Base-by-base conservation (phyloP, 2,113 vertebrate genomes). In the Heptranchias perlo region DNA sequence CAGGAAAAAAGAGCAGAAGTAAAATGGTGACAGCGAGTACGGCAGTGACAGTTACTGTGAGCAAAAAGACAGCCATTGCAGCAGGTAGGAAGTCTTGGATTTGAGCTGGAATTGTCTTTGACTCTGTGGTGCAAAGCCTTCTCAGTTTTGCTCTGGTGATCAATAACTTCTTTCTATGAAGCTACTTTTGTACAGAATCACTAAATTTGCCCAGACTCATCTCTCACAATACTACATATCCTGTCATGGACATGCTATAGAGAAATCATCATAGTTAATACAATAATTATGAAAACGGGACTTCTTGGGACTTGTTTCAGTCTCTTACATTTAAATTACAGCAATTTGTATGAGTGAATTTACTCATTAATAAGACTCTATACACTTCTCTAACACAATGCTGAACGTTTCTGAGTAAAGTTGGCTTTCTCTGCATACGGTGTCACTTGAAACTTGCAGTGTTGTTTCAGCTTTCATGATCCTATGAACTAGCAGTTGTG, bases 61-160 rank as follows among this genome's bases (percentile, higher is more conserved):
- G 98, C 35, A 98, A 98, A 97, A 99, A 98, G 97, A 98, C 98
- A 0, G 98, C 98, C 96, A 97, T 99, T 14, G 98, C 99, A 96
- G 99, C 99, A 99, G 99, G 99, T 99, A 99, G 97, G 99, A 96
- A 23, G 49, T 21, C 73, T 4, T 69, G 11, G 93, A 69, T 23
- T 28, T 13, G 47, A 47, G 28, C 25, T 69, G 5, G 65, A 52
- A 95, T 49, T 69, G 52, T 16, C 28, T 69, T 95, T 95, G 47
- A 95, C 28, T 67, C 47, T 49, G 7, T 10, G 0, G 65, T 69
- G 10, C 1, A 7, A 95, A 67, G 14, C 44, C 18, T 67, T 69
- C 64, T 14, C 5, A 31, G 23, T 44, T 67, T 67, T 28, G 18
- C 21, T 44, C 23, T 23, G 62, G 61, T 39, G 6, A 65, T 94